These are phyloP conservation scores for Apamea sordens DNA, from an alignment of 2,888 invertebrate genomes.

Conservation along the genomic window DNA sequence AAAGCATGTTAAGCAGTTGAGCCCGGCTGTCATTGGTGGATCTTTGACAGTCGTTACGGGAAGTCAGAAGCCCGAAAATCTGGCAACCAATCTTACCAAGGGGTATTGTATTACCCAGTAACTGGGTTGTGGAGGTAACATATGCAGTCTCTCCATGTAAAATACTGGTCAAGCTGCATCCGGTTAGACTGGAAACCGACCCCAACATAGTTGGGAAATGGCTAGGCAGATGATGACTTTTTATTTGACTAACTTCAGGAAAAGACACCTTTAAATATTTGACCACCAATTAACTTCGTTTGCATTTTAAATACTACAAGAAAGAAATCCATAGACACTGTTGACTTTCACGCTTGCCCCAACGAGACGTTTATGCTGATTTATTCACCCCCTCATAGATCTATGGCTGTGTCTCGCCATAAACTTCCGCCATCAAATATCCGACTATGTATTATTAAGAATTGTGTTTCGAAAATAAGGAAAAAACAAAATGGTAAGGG, in stretches of 20 bases:
- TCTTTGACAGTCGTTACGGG: too few species aligned
- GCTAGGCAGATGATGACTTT: not conserved
- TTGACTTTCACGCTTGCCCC: slow-evolving; percentile 14
- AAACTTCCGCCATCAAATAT: slow-evolving; percentile 29
- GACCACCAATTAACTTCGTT: slow-evolving; percentile 20
- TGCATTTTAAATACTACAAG: not conserved
- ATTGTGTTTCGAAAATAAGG: slow-evolving; percentile 34
- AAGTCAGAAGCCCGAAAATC: too few species aligned
- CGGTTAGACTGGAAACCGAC: not conserved
- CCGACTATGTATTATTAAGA: slow-evolving; percentile 43
- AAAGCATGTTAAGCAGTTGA: too few species aligned
- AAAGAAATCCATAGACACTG: not conserved
- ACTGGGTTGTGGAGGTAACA: too few species aligned
- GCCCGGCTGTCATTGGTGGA: too few species aligned
- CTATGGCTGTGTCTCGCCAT: slow-evolving; percentile 13
- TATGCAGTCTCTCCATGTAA: not conserved
- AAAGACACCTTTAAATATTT: slow-evolving; percentile 21
- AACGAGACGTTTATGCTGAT: slow-evolving; percentile 60
- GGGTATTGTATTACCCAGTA: too few species aligned
- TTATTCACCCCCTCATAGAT: slow-evolving; percentile 74
- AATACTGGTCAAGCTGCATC: not conserved
- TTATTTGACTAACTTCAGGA: not conserved
- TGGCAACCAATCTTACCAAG: too few species aligned
- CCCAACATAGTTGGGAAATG: not conserved
- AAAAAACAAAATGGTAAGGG: slow-evolving; percentile 6